These are phyloP conservation scores for Nesoenas mayeri DNA, from an alignment of 2,113 vertebrate species.

Conservation along the genomic window DNA sequence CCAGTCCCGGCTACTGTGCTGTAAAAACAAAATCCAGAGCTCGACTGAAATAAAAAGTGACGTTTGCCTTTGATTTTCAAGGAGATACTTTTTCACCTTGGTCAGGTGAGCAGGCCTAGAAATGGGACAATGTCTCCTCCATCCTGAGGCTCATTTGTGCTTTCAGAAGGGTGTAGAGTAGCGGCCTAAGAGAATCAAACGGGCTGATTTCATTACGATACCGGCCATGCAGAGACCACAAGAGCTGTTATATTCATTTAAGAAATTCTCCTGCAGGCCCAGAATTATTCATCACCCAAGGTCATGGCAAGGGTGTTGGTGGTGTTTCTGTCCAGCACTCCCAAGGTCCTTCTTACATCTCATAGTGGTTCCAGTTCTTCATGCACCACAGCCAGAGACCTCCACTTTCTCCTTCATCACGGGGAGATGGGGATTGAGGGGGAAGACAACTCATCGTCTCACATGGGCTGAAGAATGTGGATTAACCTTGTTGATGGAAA, in stretches of 20 bases:
- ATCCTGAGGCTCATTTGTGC: neutral
- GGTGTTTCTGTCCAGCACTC: neutral
- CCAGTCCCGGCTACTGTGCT: neutral
- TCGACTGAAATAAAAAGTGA: neutral
- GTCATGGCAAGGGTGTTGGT: neutral
- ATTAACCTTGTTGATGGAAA: neutral
- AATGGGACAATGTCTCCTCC: neutral
- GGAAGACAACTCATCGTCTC: neutral
- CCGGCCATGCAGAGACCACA: neutral
- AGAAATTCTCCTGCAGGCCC: neutral
- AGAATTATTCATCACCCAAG: neutral
- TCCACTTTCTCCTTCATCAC: neutral
- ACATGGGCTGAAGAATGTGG: neutral
- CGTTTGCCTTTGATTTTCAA: neutral
- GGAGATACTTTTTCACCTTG: neutral
- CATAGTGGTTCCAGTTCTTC: neutral
- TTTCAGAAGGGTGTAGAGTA: neutral
- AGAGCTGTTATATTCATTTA: rapidly evolving
- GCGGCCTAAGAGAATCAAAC: neutral
- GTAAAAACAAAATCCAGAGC: neutral
- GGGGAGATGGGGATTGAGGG: neutral
- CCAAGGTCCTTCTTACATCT: neutral
- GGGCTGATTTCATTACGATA: neutral
- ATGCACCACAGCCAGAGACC: neutral
- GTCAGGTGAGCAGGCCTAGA: neutral